Percentiles rank a stretch among this genome's conserved stretches.
These are phyloP conservation scores for Morpho deidamia DNA, from an alignment of 2,888 invertebrate genomes.

Conservation along the genomic window DNA sequence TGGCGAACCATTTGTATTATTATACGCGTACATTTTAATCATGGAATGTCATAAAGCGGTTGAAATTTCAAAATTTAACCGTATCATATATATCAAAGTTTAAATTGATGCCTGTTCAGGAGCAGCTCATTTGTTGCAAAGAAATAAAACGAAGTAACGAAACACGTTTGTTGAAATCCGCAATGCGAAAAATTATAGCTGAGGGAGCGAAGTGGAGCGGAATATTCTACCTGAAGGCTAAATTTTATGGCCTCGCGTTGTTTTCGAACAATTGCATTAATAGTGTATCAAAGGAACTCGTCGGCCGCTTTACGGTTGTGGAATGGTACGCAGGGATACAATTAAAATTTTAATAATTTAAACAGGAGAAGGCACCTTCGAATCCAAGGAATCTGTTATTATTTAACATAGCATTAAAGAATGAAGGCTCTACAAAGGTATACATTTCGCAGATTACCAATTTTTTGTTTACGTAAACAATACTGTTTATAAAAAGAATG, in stretches of 20 bases:
- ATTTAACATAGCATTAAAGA: background rate
- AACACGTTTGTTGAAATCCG: slow-evolving; percentile 51
- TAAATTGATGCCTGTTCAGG: slow-evolving; percentile 19
- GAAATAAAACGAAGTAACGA: slow-evolving; percentile 32
- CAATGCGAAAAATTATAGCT: slow-evolving; percentile 74
- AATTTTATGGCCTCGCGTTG: slow-evolving; percentile 68
- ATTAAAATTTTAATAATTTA: slow-evolving; percentile 73
- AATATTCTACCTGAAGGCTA: slow-evolving; percentile 70
- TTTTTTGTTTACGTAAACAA: too few species aligned
- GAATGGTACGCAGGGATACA: slow-evolving; percentile 53
- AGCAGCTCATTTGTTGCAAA: slow-evolving; percentile 24
- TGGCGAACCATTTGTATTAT: background rate
- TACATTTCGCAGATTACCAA: too few species aligned
- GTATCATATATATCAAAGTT: slow-evolving; percentile 6
- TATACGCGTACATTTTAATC: background rate
- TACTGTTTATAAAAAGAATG: too few species aligned
- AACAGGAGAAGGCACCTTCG: slow-evolving; percentile 50
- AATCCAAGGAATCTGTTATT: slow-evolving; percentile 29
- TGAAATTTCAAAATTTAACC: background rate
- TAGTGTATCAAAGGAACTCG: slow-evolving; percentile 69
- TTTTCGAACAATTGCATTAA: slow-evolving; percentile 77
- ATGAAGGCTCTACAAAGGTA: background rate
- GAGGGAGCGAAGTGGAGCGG: slow-evolving; percentile 59
- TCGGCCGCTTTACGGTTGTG: slow-evolving; percentile 63
- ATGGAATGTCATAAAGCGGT: background rate